Evolutionary conservation across 1,140 invertebrate genomes (phyloP).

Genomic region (Orchesella cincta): DNA sequence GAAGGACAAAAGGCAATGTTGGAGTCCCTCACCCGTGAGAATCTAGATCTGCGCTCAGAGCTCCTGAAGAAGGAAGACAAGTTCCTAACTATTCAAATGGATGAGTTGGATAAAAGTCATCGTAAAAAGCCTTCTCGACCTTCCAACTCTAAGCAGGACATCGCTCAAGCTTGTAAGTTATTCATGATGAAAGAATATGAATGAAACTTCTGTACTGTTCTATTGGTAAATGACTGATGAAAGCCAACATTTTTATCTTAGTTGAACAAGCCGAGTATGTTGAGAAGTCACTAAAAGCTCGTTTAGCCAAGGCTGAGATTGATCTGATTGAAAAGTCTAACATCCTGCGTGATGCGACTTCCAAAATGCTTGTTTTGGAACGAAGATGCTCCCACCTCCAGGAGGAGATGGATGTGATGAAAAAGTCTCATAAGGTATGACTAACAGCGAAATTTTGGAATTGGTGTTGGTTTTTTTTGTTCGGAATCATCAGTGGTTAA

Average conservation of each 20-base stretch:
- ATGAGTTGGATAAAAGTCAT: too few species aligned
- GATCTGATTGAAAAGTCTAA: neutral
- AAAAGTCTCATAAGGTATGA: neutral
- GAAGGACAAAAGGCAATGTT: neutral
- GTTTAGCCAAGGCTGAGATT: neutral
- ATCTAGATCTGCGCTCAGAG: neutral
- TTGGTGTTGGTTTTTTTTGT: neutral
- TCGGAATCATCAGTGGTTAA: neutral
- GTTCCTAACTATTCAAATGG: too few species aligned
- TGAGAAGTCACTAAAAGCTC: too few species aligned
- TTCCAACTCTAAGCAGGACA: too few species aligned
- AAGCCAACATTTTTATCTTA: too few species aligned
- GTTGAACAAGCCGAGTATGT: too few species aligned
- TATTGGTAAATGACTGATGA: too few species aligned
- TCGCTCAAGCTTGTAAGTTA: too few species aligned
- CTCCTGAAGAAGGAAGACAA: neutral
- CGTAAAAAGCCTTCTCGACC: too few species aligned
- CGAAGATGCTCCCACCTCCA: neutral
- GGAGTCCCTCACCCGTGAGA: neutral
- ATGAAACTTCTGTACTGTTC: too few species aligned
- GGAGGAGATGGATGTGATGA: neutral
- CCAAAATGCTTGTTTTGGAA: neutral
- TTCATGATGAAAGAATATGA: too few species aligned
- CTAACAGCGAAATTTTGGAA: neutral
- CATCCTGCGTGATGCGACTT: neutral